Base-by-base conservation (phyloP, 2,888 invertebrate species). In the Ectemnius continuus region DNA sequence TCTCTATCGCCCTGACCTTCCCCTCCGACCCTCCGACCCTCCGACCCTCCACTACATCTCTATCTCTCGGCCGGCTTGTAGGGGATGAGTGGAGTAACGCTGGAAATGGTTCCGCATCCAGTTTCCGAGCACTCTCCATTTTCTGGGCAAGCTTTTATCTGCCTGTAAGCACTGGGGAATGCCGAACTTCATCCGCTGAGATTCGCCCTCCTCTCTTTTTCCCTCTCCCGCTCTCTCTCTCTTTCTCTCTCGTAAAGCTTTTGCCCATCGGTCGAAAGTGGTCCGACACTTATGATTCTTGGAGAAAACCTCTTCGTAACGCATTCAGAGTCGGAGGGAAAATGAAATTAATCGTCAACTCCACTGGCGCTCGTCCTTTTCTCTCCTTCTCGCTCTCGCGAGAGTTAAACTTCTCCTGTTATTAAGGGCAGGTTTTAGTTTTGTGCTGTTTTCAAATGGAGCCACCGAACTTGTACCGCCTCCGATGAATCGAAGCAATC, bases 81-180 rank as follows among this genome's bases (percentile, higher is more conserved):
- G 3, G 64, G 47, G 47, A 5, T 45, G 52, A 48, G 48, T 56
- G 36, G 16, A 26, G 46, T 26, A 60, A 20, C 52, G 52, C 28
- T 45, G 60, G 62, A 66, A 66, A 56, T 46, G 67, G 67, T 67
- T 75, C 62, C 61, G 64, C 62, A 67, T 73, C 26, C 75, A 69
- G 65, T 72, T 76, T 76, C 67, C 61, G 67, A 75, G 67, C 72
- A 36, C 56, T 57, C 61, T 73, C 59, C 64, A 56, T 76, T 77
- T 72, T 72, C 71, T 61, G 47, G 59, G 67, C 73, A 73, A 77
- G 79, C 81, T 82, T 84, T 86, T 86, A 83, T 82, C 81, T 76
- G 79, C 79, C 78, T 80, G 76, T 78, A 83, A 85, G 78, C 80
- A 75, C 73, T 72, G 73, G 75, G n/a, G 76, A 77, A 76, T 78